Evolutionary conservation across 2,113 vertebrate species (phyloP), one percentile per base, ranked within the genome.

Genomic region (Pao palembangensis): DNA sequence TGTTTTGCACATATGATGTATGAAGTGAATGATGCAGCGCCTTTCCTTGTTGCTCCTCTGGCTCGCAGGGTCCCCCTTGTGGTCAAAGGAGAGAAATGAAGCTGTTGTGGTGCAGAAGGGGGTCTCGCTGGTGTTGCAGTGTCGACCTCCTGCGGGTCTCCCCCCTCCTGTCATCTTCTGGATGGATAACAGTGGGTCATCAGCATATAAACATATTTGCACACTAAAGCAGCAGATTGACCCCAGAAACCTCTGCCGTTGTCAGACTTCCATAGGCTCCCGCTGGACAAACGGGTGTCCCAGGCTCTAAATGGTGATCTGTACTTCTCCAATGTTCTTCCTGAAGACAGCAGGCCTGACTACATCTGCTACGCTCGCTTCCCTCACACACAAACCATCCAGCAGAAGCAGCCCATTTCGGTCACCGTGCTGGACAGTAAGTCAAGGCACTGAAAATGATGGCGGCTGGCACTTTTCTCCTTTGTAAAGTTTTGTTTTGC

Each of bases 351-450:
- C 17, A 91, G 95, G 11, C 93, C 89, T 7, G 95, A 98, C 89
- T 99, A 99, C 79, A 98, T 98, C 85, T 99, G 97, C 81, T 99
- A 98, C 13, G 97, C 97, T 55, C 93, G 97, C 77, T 99, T 99
- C 90, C 95, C 95, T 59, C 92, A 98, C 76, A 99, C 97, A 0
- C 96, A 98, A 76, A 99, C 97, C 64, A 99, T 99, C 75, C 97
- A 99, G 71, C 97, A 99, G 91, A 99, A 99, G 50, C 96, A 99
- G 76, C 97, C 97, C 6, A 97, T 99, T 84, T 95, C 95, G 41
- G 88, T 99, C 76, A 95, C 90, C 23, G 97, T 99, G 69, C 70
- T 94, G 71, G 85, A 93, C 84, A 92, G 97, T 99, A 91, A 89
- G 95, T 91, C 43, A n/a, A 47, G 50, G 58, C 31, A 17, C 42